Base-by-base conservation (phyloP, 92 coral and sea anemone species). In the Ricordea florida region DNA sequence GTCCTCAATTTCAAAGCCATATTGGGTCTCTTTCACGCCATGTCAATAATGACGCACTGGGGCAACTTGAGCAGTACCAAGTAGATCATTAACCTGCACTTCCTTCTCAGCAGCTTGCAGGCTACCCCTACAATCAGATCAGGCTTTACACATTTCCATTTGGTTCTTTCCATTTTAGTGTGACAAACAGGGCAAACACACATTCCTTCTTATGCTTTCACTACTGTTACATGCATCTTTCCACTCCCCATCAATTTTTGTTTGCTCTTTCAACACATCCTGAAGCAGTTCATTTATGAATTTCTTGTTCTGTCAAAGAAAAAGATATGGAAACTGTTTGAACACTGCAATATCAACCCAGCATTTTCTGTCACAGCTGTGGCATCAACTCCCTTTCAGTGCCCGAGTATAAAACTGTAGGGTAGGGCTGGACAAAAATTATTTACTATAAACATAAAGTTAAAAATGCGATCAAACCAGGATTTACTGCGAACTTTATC, bases 11-110 rank as follows among this genome's bases (percentile, higher is more conserved):
- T 3, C 24, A 28, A 69, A 69, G 14, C 77, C 64, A n/a, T 20
- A 29, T 11, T 37, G 51, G 13, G 77, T 52, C 32, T 79, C 78
- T 68, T 7, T 69, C 68, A 79, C 64, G 43, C 71, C 56, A 26
- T 58, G 72, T 11, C 17, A 52, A 25, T 65, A 69, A 34, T 30
- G 60, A 24, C 70, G 70, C 5, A 67, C 41, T 1, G 85, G 78
- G 40, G 73, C 78, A 55, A 57, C 57, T 2, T 57, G 78, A 16
- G 85, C 85, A 52, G 85, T 79, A 20, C 71, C 78, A 10, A 79
- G 59, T n/a, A 68, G 28, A 27, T 79, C 78, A 31, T 20, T 62
- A n/a, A 63, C 85, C 17, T 55, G 44, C 34, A 69, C 37, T 60
- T 79, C 69, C 60, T 59, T 57, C 21, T 69, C 78, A 30, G 85